Evolutionary conservation across 2,113 vertebrate species (phyloP), one percentile per base, ranked within the genome.

Genomic region (Spea bombifrons): DNA sequence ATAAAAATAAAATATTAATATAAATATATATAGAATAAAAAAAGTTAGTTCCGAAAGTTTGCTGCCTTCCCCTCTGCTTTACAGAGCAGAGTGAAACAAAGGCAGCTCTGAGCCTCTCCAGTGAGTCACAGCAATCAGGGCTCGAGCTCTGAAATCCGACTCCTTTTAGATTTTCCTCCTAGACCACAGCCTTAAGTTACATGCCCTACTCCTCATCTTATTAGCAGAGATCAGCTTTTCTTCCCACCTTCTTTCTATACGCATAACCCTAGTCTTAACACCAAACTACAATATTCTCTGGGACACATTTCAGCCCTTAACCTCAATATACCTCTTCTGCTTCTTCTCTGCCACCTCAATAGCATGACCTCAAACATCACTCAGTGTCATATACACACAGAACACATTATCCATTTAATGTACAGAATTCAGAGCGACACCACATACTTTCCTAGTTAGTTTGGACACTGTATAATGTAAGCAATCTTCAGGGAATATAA

Each of bases 41-140:
- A 71, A 84, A 75, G 66, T 81, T 75, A 80, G 70, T 71, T 71
- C 73, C 30, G 66, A 82, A 81, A 86, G 83, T 81, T 83, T 79
- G 86, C 84, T 82, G 81, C 83, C 83, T 84, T 76, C 30, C 53
- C 77, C 84, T 83, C 80, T 83, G 76, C 45, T 81, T 48, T 76
- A 80, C 83, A 84, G 86, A 84, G 83, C 75, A 81, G 81, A 89
- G 83, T 85, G 89, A 86, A 87, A 90, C 88, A 89, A 90, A 89
- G 86, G 86, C 87, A 82, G 88, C 86, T 86, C 87, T 89, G 84
- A 88, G 84, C 74, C 86, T 83, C 75, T 80, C 83, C 83, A 81
- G 84, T 89, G 89, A 90, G 83, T 88, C 88, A 87, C 73, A 80
- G 86, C 84, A 81, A 78, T 77, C 82, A 68, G 46, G 3, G 83